Base-by-base conservation (phyloP, 2,113 vertebrate species). In the Psettodes erumei region DNA sequence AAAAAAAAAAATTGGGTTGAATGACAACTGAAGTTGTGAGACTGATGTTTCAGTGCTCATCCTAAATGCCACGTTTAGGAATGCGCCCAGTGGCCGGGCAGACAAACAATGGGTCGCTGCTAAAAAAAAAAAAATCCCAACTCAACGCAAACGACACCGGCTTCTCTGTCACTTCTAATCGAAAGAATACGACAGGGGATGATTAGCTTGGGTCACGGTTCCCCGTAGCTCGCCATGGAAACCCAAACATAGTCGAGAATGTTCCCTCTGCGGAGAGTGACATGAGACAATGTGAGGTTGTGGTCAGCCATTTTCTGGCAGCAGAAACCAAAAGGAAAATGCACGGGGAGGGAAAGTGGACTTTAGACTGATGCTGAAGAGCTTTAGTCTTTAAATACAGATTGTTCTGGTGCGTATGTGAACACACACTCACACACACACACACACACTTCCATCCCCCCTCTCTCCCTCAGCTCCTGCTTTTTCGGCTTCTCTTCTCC, bases 161-260 rank as follows among this genome's bases (percentile, higher is more conserved):
- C 71, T 81, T 82, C 65, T 80, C 61, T 87, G 79, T 87, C 65
- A 51, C 50, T 77, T 79, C 81, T 82, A 76, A 90, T 89, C 89
- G 42, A 88, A 84, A 85, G 42, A 86, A 42, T 75, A 71, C 83
- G 89, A 87, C 85, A 88, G 71, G 27, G 61, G 80, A 86, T 54
- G 75, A 82, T 79, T 86, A 55, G 65, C 74, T 81, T 72, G 77
- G 88, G 79, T 81, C 81, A 86, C 65, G 59, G 71, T 54, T 80
- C 54, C 71, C 68, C 48, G 28, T 64, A 72, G 76, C 84, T 78
- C 77, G 71, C 80, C 55, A 32, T 77, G 70, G 54, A 89, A 68
- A 83, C 71, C 85, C 85, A 92, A 90, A 91, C 84, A 86, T 82
- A 90, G 79, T 71, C 73, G 55, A 28, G 76, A 83, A 86, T 2